A percentile compares a stretch with the other conserved stretches of the same genome.
phyloP scores from a whole-genome alignment of 2,797 vertebrate genomes.

The Coendou prehensilis region DNA sequence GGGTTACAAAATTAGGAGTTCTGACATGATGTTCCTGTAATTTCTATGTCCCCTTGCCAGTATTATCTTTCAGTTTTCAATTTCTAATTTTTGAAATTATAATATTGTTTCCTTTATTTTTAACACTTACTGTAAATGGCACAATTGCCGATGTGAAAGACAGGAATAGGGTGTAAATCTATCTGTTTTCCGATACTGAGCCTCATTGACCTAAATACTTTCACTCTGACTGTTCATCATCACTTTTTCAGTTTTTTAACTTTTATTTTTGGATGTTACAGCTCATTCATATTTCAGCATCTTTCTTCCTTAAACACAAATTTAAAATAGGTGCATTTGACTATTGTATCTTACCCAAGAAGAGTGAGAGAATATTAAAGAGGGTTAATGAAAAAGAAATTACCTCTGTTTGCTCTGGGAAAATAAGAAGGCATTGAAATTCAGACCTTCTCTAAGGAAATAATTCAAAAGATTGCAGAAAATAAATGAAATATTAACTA shows the following conservation, averaged over 20 bases:
- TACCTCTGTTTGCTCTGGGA: background rate
- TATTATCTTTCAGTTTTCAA: slow-evolving; percentile 27
- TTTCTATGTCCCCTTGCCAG: background rate
- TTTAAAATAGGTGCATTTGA: background rate
- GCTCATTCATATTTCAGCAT: background rate
- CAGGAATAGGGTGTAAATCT: background rate
- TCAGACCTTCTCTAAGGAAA: background rate
- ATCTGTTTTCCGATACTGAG: background rate
- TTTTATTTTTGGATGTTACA: background rate
- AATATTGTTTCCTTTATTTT: background rate
- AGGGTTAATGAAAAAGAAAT: background rate
- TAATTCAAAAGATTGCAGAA: background rate
- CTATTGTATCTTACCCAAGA: background rate
- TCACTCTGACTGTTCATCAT: background rate
- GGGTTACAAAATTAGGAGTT: background rate
- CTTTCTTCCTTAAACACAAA: background rate
- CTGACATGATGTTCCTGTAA: background rate
- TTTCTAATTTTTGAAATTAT: background rate
- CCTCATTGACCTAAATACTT: background rate
- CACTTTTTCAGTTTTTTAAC: background rate
- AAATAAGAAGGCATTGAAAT: background rate
- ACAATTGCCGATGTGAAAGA: background rate
- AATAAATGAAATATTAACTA: background rate
- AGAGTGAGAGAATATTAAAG: background rate
- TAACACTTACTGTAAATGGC: slow-evolving; percentile 31